Evolutionary conservation across 1,140 invertebrate species (phyloP), one percentile per base, ranked within the genome.

Genomic region (Akabosia matsudoensis): DNA sequence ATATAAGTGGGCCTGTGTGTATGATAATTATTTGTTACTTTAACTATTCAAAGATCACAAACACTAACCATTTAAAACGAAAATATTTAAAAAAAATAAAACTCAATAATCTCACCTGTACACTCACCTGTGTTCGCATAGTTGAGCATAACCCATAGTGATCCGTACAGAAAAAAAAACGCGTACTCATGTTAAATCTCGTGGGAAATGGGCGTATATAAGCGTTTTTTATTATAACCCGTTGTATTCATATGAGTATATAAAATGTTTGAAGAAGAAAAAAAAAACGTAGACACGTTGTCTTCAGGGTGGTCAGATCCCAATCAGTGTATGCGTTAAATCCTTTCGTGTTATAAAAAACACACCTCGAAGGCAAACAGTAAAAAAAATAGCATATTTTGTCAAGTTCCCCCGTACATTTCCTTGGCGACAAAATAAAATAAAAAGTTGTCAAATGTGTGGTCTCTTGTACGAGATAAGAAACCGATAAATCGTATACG

Each of bases 141-240:
- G n/a, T n/a, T n/a, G n/a, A n/a, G n/a, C n/a, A n/a, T n/a, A n/a
- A n/a, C n/a, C n/a, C n/a, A n/a, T n/a, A n/a, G n/a, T n/a, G n/a
- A n/a, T n/a, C n/a, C 7, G 37, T 45, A 45, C 37, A 45, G 18
- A 56, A 13, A 56, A 56, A 56, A 56, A 24, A 16, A 56, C 3
- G 54, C 22, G n/a, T 56, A 56, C 24, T 45, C 37, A 45, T 45
- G 37, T 18, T n/a, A 45, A 24, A 56, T 13, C 16, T 24, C 67
- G 67, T 70, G 67, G 67, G 67, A 70, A 70, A 70, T 34, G 67
- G 67, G 67, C 67, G 67, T 70, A 70, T 34, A 34, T 10, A 24
- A 64, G 37, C 37, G 37, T 45, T n/a, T n/a, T n/a, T n/a, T n/a
- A n/a, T n/a, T n/a, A n/a, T n/a, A n/a, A n/a, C n/a, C n/a, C n/a